Evolutionary conservation across 1,140 invertebrate genomes (phyloP), one percentile per base, ranked within the genome.

Genomic region (Dinoponera quadriceps): DNA sequence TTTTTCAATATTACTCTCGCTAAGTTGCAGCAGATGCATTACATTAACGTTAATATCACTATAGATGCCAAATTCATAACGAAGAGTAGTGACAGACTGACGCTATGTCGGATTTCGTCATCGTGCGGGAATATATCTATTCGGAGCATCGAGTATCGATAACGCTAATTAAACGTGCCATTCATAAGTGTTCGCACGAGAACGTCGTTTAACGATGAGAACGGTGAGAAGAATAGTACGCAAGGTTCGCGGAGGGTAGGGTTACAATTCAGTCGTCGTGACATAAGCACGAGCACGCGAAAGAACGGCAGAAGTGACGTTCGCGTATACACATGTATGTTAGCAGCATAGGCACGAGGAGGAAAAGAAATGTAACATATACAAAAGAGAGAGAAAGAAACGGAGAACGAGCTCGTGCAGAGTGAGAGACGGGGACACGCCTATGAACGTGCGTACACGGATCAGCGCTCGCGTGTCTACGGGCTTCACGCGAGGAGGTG

Each of bases 401-500:
- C 14, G 20, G 18, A 38, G n/a, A 83, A 78, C 59, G 62, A n/a
- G 51, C 54, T 77, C 14, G 77, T n/a, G 68, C 33, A 73, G 38
- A 29, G 48, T 81, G 57, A 74, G 57, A 74, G 60, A 81, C 48
- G 22, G 63, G 65, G 83, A 81, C 71, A 84, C 51, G 75, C 51
- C 62, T 55, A 60, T 62, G 49, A 16, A 54, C 29, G 72, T 82
- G 85, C 84, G 71, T 83, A 82, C 71, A 83, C 69, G 73, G 65
- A 69, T 65, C 57, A 68, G 54, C 25, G 84, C 63, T 90, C 89
- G 91, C 88, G 86, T 90, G 89, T 88, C 88, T 86, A 85, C 80
- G 62, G 66, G 84, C 84, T 86, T 88, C 86, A 88, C 88, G 89
- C 90, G 85, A 91, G 82, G 84, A 91, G 86, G 87, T 91, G 91